Conservation (phyloP, 92 coral and sea anemone species). For the Paragorgia papillata region DNA sequence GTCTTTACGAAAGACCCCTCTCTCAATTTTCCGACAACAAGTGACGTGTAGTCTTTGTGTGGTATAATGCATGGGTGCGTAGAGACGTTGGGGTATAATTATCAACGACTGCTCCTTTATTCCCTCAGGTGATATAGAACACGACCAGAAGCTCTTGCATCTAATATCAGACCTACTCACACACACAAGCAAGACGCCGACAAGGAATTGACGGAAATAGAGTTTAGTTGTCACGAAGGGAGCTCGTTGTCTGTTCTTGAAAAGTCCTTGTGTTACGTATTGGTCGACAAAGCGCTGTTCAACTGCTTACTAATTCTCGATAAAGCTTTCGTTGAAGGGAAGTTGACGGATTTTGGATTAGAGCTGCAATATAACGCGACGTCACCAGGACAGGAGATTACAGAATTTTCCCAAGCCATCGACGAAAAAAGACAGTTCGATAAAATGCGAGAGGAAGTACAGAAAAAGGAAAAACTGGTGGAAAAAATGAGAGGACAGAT, state of each 20-base stretch:
- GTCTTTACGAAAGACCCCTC: no score
- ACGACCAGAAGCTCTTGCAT: constrained; percentile 31
- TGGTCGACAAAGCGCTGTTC: constrained; percentile 91
- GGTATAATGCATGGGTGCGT: no score
- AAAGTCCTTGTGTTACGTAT: constrained; percentile 88
- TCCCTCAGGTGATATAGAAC: constrained; percentile 24
- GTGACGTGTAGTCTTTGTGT: no score
- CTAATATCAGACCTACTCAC: constrained; percentile 30
- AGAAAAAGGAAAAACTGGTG: constrained; percentile 12
- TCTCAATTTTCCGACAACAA: no score
- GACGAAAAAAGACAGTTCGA: constrained; percentile 4
- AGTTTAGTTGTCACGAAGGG: neutral
- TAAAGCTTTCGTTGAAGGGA: constrained; percentile 85
- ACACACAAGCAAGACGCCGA: constrained; percentile 27
- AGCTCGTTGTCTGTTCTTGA: constrained; percentile 56
- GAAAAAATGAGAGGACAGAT: constrained; percentile 34
- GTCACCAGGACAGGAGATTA: constrained; percentile 1
- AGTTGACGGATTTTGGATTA: neutral
- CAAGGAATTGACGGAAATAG: constrained; percentile 27
- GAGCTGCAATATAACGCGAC: neutral
- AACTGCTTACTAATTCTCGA: constrained; percentile 88
- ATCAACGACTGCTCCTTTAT: neutral
- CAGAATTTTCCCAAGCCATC: constrained; percentile 37
- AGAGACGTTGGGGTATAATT: no score
- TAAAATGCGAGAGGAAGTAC: constrained; percentile 9